Evolutionary conservation across 2,888 invertebrate species (phyloP).

Genomic region (Cabera pusaria): DNA sequence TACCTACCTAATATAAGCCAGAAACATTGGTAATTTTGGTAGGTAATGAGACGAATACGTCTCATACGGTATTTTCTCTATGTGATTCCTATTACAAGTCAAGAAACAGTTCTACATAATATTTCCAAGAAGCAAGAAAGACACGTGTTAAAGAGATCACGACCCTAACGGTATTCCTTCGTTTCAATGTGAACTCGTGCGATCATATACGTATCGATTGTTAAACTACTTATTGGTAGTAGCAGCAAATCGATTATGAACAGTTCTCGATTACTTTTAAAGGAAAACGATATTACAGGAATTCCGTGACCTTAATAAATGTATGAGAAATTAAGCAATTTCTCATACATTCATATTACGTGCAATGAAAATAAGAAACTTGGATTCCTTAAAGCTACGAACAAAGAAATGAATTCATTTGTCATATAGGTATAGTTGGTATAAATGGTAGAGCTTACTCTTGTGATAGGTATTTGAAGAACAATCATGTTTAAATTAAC

Average conservation of each 20-base stretch:
- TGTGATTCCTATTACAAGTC: slow-evolving; percentile 14
- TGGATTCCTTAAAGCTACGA: slow-evolving; percentile 9
- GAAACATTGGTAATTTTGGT: too few species aligned
- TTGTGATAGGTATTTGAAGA: too few species aligned
- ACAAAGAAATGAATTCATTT: too few species aligned
- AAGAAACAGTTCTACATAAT: slow-evolving; percentile 27
- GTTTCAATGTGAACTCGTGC: slow-evolving; percentile 40
- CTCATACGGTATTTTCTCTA: not conserved
- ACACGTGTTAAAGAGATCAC: slow-evolving; percentile 56
- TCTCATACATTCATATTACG: slow-evolving; percentile 20
- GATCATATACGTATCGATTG: slow-evolving; percentile 60
- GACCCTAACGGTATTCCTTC: slow-evolving; percentile 51
- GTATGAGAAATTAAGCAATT: slow-evolving; percentile 17
- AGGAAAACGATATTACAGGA: slow-evolving; percentile 36
- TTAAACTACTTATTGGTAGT: too few species aligned
- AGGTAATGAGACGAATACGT: too few species aligned
- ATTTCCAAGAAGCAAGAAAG: slow-evolving; percentile 34
- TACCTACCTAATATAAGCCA: too few species aligned
- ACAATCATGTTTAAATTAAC: too few species aligned
- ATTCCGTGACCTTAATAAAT: slow-evolving; percentile 37
- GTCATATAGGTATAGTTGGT: too few species aligned
- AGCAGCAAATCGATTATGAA: slow-evolving; percentile 42
- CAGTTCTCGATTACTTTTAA: slow-evolving; percentile 29
- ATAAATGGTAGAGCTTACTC: too few species aligned
- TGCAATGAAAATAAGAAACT: slow-evolving; percentile 15